A percentile compares a stretch with the other conserved stretches of the same genome.
phyloP scores from a whole-genome alignment of 37 sponge, comb jelly and placozoan genomes.

The Beroe forskalii region DNA sequence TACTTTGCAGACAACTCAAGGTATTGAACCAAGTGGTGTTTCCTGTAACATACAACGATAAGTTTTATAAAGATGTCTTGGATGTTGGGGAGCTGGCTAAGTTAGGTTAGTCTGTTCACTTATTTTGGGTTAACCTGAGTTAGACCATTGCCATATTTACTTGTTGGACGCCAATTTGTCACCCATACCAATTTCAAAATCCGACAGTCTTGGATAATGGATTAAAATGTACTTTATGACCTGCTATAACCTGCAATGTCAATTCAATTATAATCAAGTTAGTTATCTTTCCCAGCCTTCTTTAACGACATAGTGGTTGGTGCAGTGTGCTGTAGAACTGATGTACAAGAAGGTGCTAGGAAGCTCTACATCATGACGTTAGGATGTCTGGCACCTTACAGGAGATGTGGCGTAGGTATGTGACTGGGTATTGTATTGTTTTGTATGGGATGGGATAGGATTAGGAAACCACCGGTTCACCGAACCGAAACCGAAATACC shows the following conservation, averaged over 20 bases:
- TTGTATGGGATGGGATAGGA: too few species aligned
- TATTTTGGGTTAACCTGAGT: not conserved
- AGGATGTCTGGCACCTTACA: constrained; percentile 87
- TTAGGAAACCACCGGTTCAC: too few species aligned
- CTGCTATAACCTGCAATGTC: too few species aligned
- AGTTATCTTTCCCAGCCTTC: constrained; percentile 72
- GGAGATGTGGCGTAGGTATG: constrained; percentile 92
- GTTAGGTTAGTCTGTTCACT: constrained; percentile 73
- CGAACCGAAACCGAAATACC: too few species aligned
- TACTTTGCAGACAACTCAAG: constrained; percentile 22
- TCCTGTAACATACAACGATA: constrained; percentile 92
- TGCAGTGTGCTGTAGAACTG: constrained; percentile 92
- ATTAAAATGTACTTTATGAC: too few species aligned
- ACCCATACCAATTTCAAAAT: too few species aligned
- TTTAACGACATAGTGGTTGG: constrained; percentile 97
- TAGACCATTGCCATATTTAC: not conserved
- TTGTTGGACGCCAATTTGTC: too few species aligned
- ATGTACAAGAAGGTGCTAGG: constrained; percentile 71
- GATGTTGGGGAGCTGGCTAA: constrained; percentile 89
- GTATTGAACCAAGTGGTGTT: constrained; percentile 89
- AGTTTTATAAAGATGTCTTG: constrained; percentile 89
- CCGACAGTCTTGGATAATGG: too few species aligned
- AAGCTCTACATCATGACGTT: constrained; percentile 96
- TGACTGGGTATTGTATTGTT: too few species aligned
- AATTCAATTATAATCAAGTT: too few species aligned